Evolutionary conservation across 1,140 invertebrate species (phyloP).

Genomic region (Ceratoteleas bidentatus): DNA sequence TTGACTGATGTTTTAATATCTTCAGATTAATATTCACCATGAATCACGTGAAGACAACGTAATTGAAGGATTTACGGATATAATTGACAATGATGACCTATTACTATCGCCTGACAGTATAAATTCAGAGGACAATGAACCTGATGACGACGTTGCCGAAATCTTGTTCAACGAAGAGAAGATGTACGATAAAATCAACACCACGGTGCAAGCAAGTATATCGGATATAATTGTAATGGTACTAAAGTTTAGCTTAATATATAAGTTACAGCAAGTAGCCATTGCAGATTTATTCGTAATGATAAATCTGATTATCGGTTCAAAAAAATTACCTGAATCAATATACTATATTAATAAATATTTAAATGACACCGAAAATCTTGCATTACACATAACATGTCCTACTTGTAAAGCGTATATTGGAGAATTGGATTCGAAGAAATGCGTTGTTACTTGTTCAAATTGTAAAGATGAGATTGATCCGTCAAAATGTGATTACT

Average conservation of each 20-base stretch:
- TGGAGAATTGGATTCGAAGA: neutral
- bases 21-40: no score
- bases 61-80: no score
- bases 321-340: neutral
- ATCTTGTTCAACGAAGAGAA: neutral
- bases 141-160: neutral
- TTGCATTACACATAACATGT: constrained; percentile 2
- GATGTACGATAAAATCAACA: neutral
- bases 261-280: neutral
- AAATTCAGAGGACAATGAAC: neutral
- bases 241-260: neutral
- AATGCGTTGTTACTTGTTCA: neutral
- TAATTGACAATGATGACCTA: neutral
- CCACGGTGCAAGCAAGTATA: neutral
- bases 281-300: neutral
- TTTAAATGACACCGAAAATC: neutral
- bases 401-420: constrained; percentile 2
- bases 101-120: neutral
- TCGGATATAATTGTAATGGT: constrained; percentile 3
- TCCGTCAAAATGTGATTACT: neutral
- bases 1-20: no score
- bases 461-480: neutral
- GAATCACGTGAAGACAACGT: no score
- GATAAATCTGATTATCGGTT: neutral
- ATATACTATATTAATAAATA: neutral